Evolutionary conservation across 2,888 invertebrate species (phyloP), one percentile per base, ranked within the genome.

Genomic region (Andrena fulva): DNA sequence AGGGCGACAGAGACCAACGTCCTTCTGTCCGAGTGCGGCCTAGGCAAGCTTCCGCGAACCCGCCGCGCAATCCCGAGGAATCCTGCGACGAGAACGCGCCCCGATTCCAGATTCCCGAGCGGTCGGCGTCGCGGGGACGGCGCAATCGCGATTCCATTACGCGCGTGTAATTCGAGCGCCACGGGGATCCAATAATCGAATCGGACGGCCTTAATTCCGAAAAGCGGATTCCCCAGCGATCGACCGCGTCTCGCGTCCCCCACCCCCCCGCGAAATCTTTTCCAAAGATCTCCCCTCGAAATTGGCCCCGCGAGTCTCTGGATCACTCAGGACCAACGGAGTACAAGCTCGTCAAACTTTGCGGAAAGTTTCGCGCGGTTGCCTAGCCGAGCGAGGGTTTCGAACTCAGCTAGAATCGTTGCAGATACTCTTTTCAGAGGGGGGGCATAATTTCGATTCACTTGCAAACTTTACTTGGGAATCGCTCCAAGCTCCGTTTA

Each of bases 161-260:
- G 70, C 71, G 71, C 33, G 54, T 69, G 69, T 64, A 64, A 72
- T 66, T 33, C 48, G 33, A 50, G 24, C 8, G 35, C 27, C 6
- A 12, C n/a, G 35, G n/a, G 48, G 69, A 77, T 77, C 79, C 79
- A 62, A 62, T 63, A 68, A 68, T 80, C 63, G 72, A 79, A 72
- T 79, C 72, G 80, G 24, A 80, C 56, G 80, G 12, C 67, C 80
- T 79, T 80, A 80, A 80, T 68, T 68, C 80, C 56, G 80, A 67
- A 62, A 80, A 80, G 67, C 62, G 72, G 72, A 79, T 80, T 68
- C 24, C 72, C 16, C 35, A 8, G 27, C 64, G 60, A 20, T 5
- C 48, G 31, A 24, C 16, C 50, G n/a, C 50, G 62, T 50, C 60
- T 35, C 35, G 31, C 1, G 20, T 3, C 8, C 16, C 31, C 20